phyloP scores from a whole-genome alignment of 1,140 invertebrate species.

The Sarcophaga peregrina region DNA sequence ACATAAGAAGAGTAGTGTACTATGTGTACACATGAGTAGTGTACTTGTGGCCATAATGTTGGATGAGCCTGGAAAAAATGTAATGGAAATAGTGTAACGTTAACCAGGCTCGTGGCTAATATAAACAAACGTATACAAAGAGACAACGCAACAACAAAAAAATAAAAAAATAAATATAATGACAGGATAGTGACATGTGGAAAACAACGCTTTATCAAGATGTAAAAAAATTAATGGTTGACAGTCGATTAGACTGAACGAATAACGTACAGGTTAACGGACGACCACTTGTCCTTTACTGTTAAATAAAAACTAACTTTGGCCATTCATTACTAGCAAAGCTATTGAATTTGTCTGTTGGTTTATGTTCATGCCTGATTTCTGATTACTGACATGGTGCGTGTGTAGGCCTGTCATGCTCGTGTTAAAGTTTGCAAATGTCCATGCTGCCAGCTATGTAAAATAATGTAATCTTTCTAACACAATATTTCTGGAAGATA shows the following conservation, averaged over 20 bases:
- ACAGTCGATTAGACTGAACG: background rate
- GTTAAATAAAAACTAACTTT: background rate
- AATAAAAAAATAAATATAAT: background rate
- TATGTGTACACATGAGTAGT: no score
- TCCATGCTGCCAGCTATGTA: no score
- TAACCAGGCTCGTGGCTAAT: background rate
- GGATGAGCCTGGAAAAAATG: no score
- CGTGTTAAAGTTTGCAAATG: no score
- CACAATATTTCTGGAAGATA: no score
- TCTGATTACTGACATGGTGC: no score
- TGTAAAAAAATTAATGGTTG: background rate
- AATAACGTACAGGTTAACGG: background rate
- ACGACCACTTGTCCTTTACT: background rate
- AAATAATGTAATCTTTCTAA: no score
- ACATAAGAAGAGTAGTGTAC: no score
- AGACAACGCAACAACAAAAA: background rate
- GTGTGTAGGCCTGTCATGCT: no score
- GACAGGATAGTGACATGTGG: constrained; percentile 13
- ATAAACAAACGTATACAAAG: background rate
- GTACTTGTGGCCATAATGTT: no score
- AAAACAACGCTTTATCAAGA: constrained; percentile 20
- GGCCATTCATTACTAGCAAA: background rate
- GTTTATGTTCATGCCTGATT: background rate
- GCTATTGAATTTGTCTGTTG: no score
- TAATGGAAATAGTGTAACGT: no score